Evolutionary conservation across 2,888 invertebrate genomes (phyloP), one percentile per base, ranked within the genome.

Genomic region (Sphinx pinastri): DNA sequence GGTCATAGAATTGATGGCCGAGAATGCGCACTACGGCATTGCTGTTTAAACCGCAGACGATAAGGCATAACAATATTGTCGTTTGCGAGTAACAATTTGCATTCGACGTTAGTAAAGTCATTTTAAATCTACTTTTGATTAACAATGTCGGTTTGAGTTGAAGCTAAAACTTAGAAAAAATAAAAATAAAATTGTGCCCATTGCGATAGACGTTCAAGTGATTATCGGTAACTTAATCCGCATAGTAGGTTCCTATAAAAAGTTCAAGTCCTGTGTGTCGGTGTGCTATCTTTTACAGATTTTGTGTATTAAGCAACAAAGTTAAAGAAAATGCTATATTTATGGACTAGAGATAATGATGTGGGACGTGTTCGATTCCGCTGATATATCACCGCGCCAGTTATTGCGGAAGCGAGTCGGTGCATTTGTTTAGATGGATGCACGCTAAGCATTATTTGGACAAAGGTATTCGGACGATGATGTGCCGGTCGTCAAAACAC

Each of bases 401-500:
- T 68, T 57, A 57, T 68, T 45, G 68, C 38, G 57, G 68, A 57
- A 68, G 68, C 68, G 38, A 19, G 55, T 57, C 54, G 54, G 67
- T 55, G 57, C 68, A 68, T 68, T 55, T 68, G 68, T 68, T 70
- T 70, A 49, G 19, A 67, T 58, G 67, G 52, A 71, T 70, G 72
- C 63, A 67, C 55, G 70, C 72, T 72, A 77, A 68, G 70, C 45
- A 74, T 58, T 60, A 74, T 75, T 72, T 72, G 73, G 72, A 74
- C 74, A 74, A 77, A 80, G 74, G 75, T 73, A 77, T 75, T 73
- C 58, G 72, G 70, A 73, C 75, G 77, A 80, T 79, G 82, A 84
- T 80, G 83, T 70, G 67, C 59, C 49, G 73, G 76, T 83, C 82
- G 82, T 88, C 87, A 85, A 86, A 86, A 88, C 85, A 79, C 71